Base-by-base conservation (phyloP, 2,797 vertebrate species). In the Morus bassanus region DNA sequence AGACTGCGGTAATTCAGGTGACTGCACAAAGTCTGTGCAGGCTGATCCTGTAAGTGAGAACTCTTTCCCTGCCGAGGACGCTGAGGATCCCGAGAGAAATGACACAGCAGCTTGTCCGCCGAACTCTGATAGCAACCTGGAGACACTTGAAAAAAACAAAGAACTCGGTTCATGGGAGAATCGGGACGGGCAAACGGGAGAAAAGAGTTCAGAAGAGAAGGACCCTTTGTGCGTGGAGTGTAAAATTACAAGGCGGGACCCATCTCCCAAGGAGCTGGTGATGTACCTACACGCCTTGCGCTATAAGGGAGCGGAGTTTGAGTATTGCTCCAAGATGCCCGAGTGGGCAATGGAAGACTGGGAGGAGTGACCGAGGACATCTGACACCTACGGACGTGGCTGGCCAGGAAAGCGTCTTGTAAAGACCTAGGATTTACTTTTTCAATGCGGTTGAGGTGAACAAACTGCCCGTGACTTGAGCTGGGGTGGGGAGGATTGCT, bases 281-380 rank as follows among this genome's bases (percentile, higher is more conserved):
- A 99, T 99, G 99, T 99, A 98, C 92, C 98, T 99, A 10, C 99
- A 99, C 2, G 99, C 99, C 12, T 97, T 99, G 76, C 94, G 99
- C 53, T 99, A 99, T 95, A 99, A 99, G 97, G 99, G 99, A 51
- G 97, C 98, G 0, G 98, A 98, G n/a, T 99, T 99, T 97, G 99
- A 99, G 89, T 99, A 99, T 90, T 98, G 98, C 74, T 99, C 99
- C 82, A 94, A 65, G 43, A 97, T 99, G 97, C 99, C 99, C 1
- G 95, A 98, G 35, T 99, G 99, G 99, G 99, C 99, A 61, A 98
- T 97, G 96, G 99, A 99, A n/a, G 98, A 99, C 96, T 99, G 99
- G 99, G 82, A 97, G 54, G 98, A 98, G 28, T 97, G 96, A 78
- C 97, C 85, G 72, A 91, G 67, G 61, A 41, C 13, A 5, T 8